Base-by-base conservation (phyloP, 2,113 vertebrate genomes). In the Larimichthys polyactis region DNA sequence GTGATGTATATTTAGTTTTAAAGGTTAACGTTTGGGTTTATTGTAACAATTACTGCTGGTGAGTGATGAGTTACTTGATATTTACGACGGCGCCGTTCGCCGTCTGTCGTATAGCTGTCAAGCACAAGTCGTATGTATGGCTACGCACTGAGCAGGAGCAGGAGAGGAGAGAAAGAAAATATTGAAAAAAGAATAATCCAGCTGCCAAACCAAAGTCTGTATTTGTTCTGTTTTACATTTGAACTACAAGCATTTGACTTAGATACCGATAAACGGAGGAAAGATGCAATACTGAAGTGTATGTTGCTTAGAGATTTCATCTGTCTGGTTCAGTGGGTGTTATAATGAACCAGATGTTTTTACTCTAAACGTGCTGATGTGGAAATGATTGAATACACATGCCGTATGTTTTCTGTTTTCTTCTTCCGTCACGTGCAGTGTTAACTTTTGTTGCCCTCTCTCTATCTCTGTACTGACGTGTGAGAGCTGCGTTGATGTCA, bases 161-260 rank as follows among this genome's bases (percentile, higher is more conserved):
- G 46, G 43, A 54, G 40, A 58, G 58, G 24, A 48, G 20, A 1
- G 49, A 59, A 3, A 48, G 20, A 1, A 55, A 59, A 3, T 29
- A 22, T 51, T 36, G 46, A 27, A 3, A 60, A 78, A 64, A 72
- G 27, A 81, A 36, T 36, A 59, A 79, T 58, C 12, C 29, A 83
- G 74, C 77, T 87, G 75, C 70, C 71, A 79, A 92, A 92, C 94
- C 94, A 94, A 94, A 94, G 90, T 77, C 22, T 72, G 24, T 59
- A 69, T 81, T 87, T 55, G 73, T 71, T 71, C 40, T 66, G 36
- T 90, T 83, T 90, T n/a, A 66, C 14, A 36, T 55, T 15, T 75
- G 29, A 73, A 46, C 52, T 80, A 7, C 5, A 75, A 70, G 16
- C 69, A 22, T 55, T 65, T 57, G 67, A 68, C 11, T 36, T 75